phyloP scores from a whole-genome alignment of 2,888 invertebrate species.

The Druceiella hillmani region DNA sequence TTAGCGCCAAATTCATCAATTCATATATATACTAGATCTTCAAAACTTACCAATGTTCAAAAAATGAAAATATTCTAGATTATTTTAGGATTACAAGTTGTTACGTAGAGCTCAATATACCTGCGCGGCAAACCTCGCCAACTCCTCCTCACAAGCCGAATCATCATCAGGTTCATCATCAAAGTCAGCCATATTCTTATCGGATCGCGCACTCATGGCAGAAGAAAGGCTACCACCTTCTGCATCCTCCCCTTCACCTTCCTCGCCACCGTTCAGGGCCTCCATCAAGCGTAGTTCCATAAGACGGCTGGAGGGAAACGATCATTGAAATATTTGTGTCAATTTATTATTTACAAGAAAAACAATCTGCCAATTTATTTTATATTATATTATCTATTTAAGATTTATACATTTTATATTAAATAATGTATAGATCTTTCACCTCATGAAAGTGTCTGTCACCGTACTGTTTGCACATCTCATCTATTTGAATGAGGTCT shows the following conservation, averaged over 20 bases:
- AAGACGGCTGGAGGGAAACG: slow-evolving; percentile 43
- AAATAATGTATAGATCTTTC: too few relatives aligned
- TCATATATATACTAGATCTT: too few relatives aligned
- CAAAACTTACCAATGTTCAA: too few relatives aligned
- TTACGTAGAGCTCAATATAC: slow-evolving; percentile 31
- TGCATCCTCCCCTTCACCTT: slow-evolving; percentile 57
- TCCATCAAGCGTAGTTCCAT: slow-evolving; percentile 57
- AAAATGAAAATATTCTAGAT: background rate
- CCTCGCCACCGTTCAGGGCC: slow-evolving; percentile 35
- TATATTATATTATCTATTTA: slow-evolving; percentile 1
- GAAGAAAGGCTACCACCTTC: slow-evolving; percentile 94
- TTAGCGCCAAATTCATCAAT: too few relatives aligned
- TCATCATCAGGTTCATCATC: slow-evolving; percentile 81
- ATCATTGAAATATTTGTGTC: slow-evolving; percentile 5
- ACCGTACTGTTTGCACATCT: too few relatives aligned
- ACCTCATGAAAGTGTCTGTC: too few relatives aligned
- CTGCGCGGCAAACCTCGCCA: slow-evolving; percentile 70
- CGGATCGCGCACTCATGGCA: slow-evolving; percentile 86
- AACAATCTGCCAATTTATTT: slow-evolving; percentile 1
- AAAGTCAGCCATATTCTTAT: slow-evolving; percentile 91
- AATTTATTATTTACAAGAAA: slow-evolving; percentile 5
- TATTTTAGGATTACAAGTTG: too few relatives aligned
- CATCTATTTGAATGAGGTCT: too few relatives aligned
- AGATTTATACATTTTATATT: slow-evolving; percentile 18
- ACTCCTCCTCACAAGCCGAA: slow-evolving; percentile 81